These are phyloP conservation scores for Anseranas semipalmata DNA, from an alignment of 2,113 vertebrate genomes.

Conservation along the genomic window DNA sequence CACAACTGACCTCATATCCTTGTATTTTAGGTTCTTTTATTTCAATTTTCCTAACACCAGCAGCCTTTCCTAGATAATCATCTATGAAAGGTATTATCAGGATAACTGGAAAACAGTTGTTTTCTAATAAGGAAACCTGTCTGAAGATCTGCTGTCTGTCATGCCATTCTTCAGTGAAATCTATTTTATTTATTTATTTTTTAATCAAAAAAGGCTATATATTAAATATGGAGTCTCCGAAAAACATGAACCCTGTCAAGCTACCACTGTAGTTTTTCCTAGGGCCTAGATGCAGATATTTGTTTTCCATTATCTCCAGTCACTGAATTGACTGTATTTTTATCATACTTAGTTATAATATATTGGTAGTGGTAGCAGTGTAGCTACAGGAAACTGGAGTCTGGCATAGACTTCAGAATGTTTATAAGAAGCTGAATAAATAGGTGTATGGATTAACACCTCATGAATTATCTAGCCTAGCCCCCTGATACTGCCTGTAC, in stretches of 20 bases:
- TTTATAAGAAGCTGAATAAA: neutral
- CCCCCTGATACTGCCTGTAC: neutral
- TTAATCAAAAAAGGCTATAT: neutral
- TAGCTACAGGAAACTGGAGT: neutral
- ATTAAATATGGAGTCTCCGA: neutral
- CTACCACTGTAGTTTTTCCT: neutral
- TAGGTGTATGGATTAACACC: neutral
- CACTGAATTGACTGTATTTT: neutral
- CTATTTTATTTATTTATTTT: neutral
- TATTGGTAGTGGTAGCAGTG: neutral
- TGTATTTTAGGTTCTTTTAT: neutral
- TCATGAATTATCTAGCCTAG: neutral
- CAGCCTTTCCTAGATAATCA: neutral
- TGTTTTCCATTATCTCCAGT: neutral
- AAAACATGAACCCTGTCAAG: neutral
- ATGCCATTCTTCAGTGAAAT: neutral
- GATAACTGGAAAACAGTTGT: neutral
- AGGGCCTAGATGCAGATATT: neutral
- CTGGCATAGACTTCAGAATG: neutral
- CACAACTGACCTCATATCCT: neutral
- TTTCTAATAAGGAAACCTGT: neutral
- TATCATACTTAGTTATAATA: neutral
- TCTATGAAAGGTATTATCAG: neutral
- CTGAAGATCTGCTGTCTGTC: neutral
- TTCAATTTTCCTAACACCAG: conserved; percentile 2